phyloP scores from a whole-genome alignment of 2,888 invertebrate genomes.

The Octonoba sinensis region DNA sequence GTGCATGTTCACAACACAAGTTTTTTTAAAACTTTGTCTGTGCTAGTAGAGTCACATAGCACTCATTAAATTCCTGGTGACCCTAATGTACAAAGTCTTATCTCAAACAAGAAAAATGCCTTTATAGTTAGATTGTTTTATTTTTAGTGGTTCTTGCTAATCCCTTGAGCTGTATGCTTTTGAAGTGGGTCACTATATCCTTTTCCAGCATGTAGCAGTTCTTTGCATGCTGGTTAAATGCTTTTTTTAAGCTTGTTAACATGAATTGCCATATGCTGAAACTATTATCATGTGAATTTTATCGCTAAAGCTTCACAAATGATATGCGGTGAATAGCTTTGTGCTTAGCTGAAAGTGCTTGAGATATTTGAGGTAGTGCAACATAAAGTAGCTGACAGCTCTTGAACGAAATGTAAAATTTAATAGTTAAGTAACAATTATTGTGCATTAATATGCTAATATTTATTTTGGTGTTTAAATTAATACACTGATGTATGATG shows the following conservation, averaged over 20 bases:
- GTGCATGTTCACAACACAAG: slow-evolving; percentile 50
- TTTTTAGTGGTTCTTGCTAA: neutral
- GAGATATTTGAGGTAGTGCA: too few relatives aligned
- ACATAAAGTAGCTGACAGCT: too few relatives aligned
- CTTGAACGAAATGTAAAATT: too few relatives aligned
- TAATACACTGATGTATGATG: too few relatives aligned
- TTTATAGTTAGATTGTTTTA: neutral
- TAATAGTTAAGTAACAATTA: too few relatives aligned
- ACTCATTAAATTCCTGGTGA: slow-evolving; percentile 14
- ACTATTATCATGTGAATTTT: too few relatives aligned
- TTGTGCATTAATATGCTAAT: too few relatives aligned
- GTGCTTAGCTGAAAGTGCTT: too few relatives aligned
- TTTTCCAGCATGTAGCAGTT: neutral
- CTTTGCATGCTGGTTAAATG: neutral
- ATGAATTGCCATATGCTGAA: too few relatives aligned
- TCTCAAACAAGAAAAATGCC: slow-evolving; percentile 13
- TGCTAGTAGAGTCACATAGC: slow-evolving; percentile 15
- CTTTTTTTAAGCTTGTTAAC: neutral
- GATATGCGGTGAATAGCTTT: too few relatives aligned
- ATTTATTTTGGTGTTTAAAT: too few relatives aligned
- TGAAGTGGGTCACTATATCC: slow-evolving; percentile 4
- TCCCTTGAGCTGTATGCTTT: neutral
- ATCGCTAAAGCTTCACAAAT: too few relatives aligned
- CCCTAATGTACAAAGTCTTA: slow-evolving; percentile 13
- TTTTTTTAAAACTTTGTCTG: slow-evolving; percentile 14